Percentiles rank a stretch among this genome's conserved stretches.
Evolutionary conservation across 2,113 vertebrate genomes (phyloP).

Genomic region (Bubo blakistoni): DNA sequence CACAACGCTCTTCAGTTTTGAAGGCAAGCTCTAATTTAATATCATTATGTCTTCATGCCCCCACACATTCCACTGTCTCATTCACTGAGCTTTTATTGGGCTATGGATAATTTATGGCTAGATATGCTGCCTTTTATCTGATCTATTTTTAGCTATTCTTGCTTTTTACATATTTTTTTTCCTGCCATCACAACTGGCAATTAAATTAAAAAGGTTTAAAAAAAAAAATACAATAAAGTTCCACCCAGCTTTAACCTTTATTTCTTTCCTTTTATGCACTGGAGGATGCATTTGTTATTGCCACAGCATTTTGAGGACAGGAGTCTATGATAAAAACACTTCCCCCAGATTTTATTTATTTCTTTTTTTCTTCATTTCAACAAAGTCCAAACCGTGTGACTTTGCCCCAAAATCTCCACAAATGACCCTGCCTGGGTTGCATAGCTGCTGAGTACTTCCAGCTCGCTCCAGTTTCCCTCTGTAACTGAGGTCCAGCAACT

Average conservation of each 20-base stretch:
- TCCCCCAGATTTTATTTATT: not conserved
- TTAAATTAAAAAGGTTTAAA: constrained; percentile 51
- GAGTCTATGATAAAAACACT: not conserved
- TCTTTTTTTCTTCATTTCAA: not conserved
- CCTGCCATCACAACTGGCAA: constrained; percentile 42
- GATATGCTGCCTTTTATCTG: constrained; percentile 59
- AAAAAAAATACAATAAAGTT: not conserved
- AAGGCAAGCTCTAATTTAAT: constrained; percentile 70
- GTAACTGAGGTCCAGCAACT: not conserved
- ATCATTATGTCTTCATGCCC: constrained; percentile 73
- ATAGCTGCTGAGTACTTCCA: not conserved
- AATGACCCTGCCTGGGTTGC: not conserved
- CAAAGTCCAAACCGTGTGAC: fast-evolving
- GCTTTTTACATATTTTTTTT: constrained; percentile 33
- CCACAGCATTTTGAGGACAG: not conserved
- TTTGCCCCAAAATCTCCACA: not conserved
- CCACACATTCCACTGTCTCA: constrained; percentile 70
- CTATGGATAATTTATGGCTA: constrained; percentile 63
- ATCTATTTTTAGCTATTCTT: constrained; percentile 67
- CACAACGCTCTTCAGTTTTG: constrained; percentile 49
- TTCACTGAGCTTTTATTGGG: constrained; percentile 68
- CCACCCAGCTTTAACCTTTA: constrained; percentile 28
- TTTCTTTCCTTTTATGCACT: constrained; percentile 8
- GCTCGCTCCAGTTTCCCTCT: not conserved
- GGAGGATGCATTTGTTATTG: not conserved